Base-by-base conservation (phyloP, 2,888 invertebrate genomes). In the Drosophila stalkeri region DNA sequence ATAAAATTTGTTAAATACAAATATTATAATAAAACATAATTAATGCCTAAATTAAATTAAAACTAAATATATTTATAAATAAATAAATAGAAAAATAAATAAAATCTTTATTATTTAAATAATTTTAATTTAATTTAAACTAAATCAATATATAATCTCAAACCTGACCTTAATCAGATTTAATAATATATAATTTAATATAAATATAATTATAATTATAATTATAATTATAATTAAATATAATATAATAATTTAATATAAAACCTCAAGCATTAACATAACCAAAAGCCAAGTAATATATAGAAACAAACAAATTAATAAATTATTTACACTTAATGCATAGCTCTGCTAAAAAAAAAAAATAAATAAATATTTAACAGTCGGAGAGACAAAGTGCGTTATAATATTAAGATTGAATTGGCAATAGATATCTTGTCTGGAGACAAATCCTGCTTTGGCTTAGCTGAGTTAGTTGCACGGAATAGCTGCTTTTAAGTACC, bases 371-470 rank as follows among this genome's bases (percentile, higher is more conserved):
- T 33, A 51, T 33, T 49, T 33, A 12, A 33, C 12, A 55, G 18
- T 12, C 18, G 7, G 11, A 16, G 23, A 16, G 23, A 3, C 20
- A n/a, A 39, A 35, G 14, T 27, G 14, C 31, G 41, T 35, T 43
- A 27, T 12, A n/a, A 18, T 39, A 44, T 33, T 33, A 12, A 27
- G 11, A 33, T 37, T 20, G 54, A 75, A 79, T 79, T 54, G 64
- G 44, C 54, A 55, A 75, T 63, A 65, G 62, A 69, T 79, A 62
- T 70, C 23, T n/a, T 14, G n/a, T 18, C 3, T n/a, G 20, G 51
- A 23, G 54, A 11, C 37, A 61, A 37, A 75, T 41, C 54, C 75
- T 46, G 3, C 16, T 14, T 59, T 51, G 70, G 75, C 61, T 76
- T 70, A 75, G 20, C 46, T 20, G 39, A 31, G 62, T 43, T 67